phyloP scores from a whole-genome alignment of 2,113 vertebrate genomes.

The Mustela lutreola region DNA sequence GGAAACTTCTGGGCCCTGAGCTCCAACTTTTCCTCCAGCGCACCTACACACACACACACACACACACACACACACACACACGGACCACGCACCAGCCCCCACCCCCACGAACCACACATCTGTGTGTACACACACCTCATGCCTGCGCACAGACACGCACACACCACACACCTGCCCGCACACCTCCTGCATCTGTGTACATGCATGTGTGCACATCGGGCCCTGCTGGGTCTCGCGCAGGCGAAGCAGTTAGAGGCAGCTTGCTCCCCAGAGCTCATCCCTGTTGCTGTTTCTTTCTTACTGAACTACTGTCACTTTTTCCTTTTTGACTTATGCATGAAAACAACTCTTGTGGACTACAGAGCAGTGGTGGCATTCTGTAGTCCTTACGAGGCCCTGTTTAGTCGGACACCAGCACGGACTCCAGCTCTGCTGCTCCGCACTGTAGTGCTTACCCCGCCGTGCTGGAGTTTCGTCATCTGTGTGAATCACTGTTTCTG shows the following conservation, averaged over 20 bases:
- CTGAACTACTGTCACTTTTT: background rate
- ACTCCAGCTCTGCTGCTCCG: no score
- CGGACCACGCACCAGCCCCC: no score
- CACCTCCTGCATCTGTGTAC: background rate
- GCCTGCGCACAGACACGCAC: background rate
- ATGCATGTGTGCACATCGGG: background rate
- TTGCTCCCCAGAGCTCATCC: background rate
- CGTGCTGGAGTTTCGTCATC: no score
- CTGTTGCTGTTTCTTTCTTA: background rate
- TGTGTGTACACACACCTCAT: background rate
- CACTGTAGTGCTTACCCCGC: background rate
- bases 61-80: background rate
- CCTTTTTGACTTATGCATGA: background rate
- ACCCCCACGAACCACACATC: fast-evolving
- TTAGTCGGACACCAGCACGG: fast-evolving
- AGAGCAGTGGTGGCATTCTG: background rate
- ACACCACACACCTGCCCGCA: background rate
- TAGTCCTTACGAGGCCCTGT: no score
- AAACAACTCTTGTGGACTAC: background rate
- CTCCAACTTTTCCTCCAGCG: background rate
- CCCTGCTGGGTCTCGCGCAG: background rate
- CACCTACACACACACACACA: no score
- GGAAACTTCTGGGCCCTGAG: background rate
- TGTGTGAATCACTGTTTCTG: no score
- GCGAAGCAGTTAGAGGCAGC: fast-evolving